Evolutionary conservation across 35 echinoderm and acorn worm species (phyloP).

Genomic region (Apostichopus parvimensis): DNA sequence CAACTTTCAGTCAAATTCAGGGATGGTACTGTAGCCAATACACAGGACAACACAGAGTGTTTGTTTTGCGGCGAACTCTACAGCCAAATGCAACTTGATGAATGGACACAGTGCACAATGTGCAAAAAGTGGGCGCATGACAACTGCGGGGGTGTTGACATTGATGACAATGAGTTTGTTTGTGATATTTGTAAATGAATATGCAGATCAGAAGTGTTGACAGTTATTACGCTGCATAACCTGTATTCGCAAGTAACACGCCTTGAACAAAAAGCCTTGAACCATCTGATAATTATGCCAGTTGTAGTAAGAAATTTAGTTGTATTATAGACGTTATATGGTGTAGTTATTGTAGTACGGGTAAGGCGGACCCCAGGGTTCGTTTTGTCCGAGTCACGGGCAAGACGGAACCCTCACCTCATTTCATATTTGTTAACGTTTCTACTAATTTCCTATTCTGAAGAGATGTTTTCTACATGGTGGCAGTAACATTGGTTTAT

Average conservation of each 20-base stretch:
- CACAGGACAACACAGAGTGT: background rate
- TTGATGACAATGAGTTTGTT: slow-evolving; percentile 9
- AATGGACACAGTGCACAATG: background rate
- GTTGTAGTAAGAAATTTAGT: no score
- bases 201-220: background rate
- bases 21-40: background rate
- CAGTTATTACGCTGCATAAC: background rate
- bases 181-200: slow-evolving; percentile 29
- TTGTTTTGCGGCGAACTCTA: slow-evolving; percentile 28
- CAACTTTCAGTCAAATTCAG: background rate
- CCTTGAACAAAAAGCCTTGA: no score
- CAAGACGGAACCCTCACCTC: background rate
- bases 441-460: no score
- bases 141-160: background rate
- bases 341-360: background rate
- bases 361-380: no score
- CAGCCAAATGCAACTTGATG: slow-evolving; percentile 16
- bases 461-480: no score
- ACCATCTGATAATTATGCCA: background rate
- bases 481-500: no score
- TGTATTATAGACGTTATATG: no score
- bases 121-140: slow-evolving; percentile 34
- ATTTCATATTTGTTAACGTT: no score
- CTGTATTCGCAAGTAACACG: no score
- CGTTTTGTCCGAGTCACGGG: no score